Evolutionary conservation across 92 coral and sea anemone genomes (phyloP), one percentile per base, ranked within the genome.

Genomic region (Anthopleura xanthogrammica): DNA sequence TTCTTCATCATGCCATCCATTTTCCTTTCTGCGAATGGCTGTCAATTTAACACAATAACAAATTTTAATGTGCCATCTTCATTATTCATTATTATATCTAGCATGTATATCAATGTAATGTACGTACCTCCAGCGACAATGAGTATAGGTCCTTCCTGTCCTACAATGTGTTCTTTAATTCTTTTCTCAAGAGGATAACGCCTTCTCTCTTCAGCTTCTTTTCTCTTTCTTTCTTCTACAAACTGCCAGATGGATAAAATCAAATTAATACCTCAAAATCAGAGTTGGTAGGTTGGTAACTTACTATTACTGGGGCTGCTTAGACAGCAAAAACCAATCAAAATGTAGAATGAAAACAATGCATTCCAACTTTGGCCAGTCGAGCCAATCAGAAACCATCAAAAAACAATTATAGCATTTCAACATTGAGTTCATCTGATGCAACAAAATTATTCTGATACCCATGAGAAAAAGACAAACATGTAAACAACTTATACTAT

Each of bases 1-100:
- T 41, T 96, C 99, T 56, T 89, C 97, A 55, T 96, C 99, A 52
- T 94, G 94, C 99, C 99, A 96, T 74, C 99, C 99, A 90, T 96
- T 96, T 83, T 96, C 99, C 81, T 93, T 93, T 72, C 99, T 94
- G 22, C 98, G 88, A 57, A 96, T 96, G 54, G 99, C 99, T 96
- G 83, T 12, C 79, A 68, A 36, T 5, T 29, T 36, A 12, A 29
- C 43, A 68, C 12, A 12, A 62, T 60, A 29, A 62, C 0, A 62
- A 23, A 7, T 62, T 29, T 62, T 62, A 19, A 62, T n/a, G 29
- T 62, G 14, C 13, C 58, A 54, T 54, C 58, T 54, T 54, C 1
- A 13, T 14, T 11, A 50, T 6, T 1, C 1, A 50, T 50, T 43
- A 57, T 66, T 50, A 36, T 41, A 12, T 36, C 16, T 42, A 16